A percentile compares a stretch with the other conserved stretches of the same genome.
These are phyloP conservation scores for Drymodes brunneopygia DNA, from an alignment of 2,113 vertebrate genomes.

Conservation along the genomic window DNA sequence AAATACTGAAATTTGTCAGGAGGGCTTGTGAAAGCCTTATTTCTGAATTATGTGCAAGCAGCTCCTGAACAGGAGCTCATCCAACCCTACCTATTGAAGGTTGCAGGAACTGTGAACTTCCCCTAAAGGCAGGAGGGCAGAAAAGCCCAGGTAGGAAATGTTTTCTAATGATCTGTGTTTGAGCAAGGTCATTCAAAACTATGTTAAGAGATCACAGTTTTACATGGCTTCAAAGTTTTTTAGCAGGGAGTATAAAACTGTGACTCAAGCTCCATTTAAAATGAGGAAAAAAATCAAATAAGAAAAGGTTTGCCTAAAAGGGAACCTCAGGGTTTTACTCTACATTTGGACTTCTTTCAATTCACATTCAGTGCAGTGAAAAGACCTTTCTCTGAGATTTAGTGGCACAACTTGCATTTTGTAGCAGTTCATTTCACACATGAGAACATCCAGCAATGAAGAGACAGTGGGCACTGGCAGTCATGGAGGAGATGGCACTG, in stretches of 20 bases:
- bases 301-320: neutral
- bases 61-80: neutral
- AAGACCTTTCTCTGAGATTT: neutral
- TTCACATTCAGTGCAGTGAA: neutral
- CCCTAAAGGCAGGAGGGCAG: neutral
- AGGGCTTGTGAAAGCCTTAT: neutral
- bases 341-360: neutral
- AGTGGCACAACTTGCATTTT: neutral
- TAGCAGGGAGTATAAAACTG: neutral
- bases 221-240: neutral
- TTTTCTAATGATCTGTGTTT: neutral
- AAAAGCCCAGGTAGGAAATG: neutral
- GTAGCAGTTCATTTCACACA: neutral
- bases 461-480: fast-evolving
- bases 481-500: fast-evolving
- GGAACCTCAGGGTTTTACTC: neutral
- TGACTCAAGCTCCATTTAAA: neutral
- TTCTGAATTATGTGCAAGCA: neutral
- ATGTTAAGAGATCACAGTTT: neutral
- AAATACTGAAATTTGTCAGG: neutral
- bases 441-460: neutral
- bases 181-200: neutral
- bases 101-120: neutral
- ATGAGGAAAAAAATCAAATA: neutral
- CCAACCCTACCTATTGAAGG: neutral